phyloP scores from a whole-genome alignment of 2,113 vertebrate genomes.

The Astatoreochromis straeleni region DNA sequence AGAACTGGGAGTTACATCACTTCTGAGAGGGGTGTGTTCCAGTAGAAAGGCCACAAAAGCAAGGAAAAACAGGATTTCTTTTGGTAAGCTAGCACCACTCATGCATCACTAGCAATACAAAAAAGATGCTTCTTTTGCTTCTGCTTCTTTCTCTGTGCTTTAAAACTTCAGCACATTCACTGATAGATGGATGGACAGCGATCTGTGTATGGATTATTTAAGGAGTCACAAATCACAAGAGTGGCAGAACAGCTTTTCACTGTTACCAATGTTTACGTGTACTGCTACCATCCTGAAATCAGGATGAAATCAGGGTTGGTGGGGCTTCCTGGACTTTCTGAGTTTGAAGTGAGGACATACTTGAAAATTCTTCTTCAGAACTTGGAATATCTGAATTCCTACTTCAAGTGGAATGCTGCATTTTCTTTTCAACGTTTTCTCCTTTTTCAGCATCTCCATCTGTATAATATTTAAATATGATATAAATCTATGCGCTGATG shows the following conservation, averaged over 20 bases:
- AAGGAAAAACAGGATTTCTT: background rate
- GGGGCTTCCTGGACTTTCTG: background rate
- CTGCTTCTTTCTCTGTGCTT: background rate
- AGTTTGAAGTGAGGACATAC: background rate
- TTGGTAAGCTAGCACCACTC: background rate
- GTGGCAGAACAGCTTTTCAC: background rate
- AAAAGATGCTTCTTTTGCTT: background rate
- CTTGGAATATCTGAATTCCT: background rate
- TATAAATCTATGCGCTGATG: background rate
- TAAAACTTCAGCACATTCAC: background rate
- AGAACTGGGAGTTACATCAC: background rate
- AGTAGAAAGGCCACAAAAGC: background rate
- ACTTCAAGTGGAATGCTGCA: background rate
- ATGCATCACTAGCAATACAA: background rate
- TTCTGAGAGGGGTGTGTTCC: background rate
- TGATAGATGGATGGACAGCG: background rate
- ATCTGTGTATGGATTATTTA: background rate
- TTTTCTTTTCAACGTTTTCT: background rate
- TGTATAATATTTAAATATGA: background rate
- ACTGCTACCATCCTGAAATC: background rate
- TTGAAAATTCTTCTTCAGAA: background rate
- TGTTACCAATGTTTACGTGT: background rate
- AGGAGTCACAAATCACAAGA: background rate
- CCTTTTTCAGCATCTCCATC: background rate
- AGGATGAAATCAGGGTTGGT: background rate